Evolutionary conservation across 1,140 invertebrate genomes (phyloP).

Genomic region (Meloidogyne hapla): DNA sequence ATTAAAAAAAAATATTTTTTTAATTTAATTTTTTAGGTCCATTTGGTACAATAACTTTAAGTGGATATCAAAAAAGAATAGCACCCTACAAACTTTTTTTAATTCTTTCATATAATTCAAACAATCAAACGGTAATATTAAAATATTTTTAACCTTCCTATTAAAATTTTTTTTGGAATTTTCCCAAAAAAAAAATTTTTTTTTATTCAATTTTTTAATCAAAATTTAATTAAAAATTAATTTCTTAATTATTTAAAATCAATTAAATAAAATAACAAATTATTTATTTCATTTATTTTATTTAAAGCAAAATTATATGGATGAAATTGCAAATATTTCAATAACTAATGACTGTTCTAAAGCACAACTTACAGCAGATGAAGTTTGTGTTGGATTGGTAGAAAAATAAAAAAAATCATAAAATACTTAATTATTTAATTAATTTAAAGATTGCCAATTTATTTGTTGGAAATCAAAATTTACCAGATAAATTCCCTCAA

Average conservation of each 20-base stretch:
- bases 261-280: no score
- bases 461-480: not conserved
- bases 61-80: slow-evolving; percentile 35
- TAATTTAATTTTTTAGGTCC: slow-evolving; percentile 25
- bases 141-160: no score
- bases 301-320: slow-evolving; percentile 1
- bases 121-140: slow-evolving; percentile 13
- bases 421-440: not conserved
- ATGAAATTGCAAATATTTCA: not conserved
- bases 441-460: slow-evolving; percentile 20
- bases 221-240: not conserved
- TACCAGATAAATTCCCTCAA: slow-evolving; percentile 27
- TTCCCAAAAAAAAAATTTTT: no score
- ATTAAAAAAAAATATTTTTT: not conserved
- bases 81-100: slow-evolving; percentile 36
- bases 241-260: slow-evolving; percentile 8
- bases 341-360: not conserved
- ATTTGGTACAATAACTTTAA: slow-evolving; percentile 40
- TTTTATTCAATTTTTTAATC: no score
- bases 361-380: not conserved
- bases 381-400: not conserved
- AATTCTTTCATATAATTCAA: slow-evolving; percentile 10
- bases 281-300: not conserved
- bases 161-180: no score
- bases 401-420: slow-evolving; percentile 5